Base-by-base conservation (phyloP, 2,113 vertebrate genomes). In the Vulpes lagopus region DNA sequence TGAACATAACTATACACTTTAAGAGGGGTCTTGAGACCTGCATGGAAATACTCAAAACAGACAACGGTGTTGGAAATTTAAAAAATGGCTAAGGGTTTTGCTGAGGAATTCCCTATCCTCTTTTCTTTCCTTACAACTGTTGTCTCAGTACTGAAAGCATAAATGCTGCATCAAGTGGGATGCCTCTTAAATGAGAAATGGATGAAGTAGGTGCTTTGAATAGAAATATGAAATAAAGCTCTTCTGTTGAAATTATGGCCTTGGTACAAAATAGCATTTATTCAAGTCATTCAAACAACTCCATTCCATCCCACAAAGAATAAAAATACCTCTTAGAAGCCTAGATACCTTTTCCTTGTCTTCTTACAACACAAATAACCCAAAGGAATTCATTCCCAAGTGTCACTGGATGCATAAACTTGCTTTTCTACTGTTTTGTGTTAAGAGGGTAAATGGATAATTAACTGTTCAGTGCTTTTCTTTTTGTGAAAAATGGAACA, bases 271-370 rank as follows among this genome's bases (percentile, higher is more conserved):
- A 95, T 55, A 60, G 30, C 92, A 88, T 82, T 97, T 92, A 93
- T 95, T 98, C 59, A 95, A 92, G 67, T 87, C 89, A 97, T 96
- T 96, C 84, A 94, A 96, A 95, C 32, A 91, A 78, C 59, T 73
- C 78, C 57, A 95, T 96, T 94, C 23, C 19, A 59, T 96, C 91
- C 95, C 76, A 60, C 65, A 35, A 96, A 96, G 88, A 95, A 78
- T 27, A 27, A 65, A 92, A 96, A 91, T 53, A 51, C 20, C 65
- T 51, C 30, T 91, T 30, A 51, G 59, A 74, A 87, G 30, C 17
- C 30, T 20, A 83, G 82, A 57, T 4, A 65, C 49, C 51, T 90
- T 89, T 94, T 30, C 38, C 64, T 89, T 83, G 74, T 81, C 71
- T 84, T 85, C 82, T 90, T 59, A 91, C 8, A 93, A 87, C 65